These are phyloP conservation scores for Caerostris darwini DNA, from an alignment of 1,140 invertebrate genomes.

Conservation along the genomic window DNA sequence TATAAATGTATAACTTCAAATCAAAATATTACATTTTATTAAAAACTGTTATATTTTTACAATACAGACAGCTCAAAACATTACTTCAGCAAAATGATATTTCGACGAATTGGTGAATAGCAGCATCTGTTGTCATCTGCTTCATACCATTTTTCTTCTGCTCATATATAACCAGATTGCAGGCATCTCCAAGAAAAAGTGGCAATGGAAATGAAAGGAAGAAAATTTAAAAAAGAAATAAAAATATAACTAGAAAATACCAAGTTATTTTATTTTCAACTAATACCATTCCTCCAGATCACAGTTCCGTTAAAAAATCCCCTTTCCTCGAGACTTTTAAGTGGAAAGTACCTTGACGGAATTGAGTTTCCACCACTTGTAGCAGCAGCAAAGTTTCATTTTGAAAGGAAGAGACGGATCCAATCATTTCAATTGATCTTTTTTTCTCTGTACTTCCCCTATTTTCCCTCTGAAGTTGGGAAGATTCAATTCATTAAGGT, in stretches of 20 bases:
- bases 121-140: not conserved
- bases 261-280: constrained; percentile 65
- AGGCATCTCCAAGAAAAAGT: not conserved
- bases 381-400: constrained; percentile 65
- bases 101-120: constrained; percentile 17
- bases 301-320: constrained; percentile 53
- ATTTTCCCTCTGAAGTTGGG: constrained; percentile 13
- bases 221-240: not conserved
- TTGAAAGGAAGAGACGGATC: constrained; percentile 60
- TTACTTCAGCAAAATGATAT: not conserved
- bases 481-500: constrained; percentile 74
- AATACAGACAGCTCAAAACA: no score
- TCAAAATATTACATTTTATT: no score
- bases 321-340: constrained; percentile 58
- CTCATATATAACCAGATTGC: constrained; percentile 28
- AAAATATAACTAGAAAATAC: not conserved
- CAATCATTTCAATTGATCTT: constrained; percentile 75
- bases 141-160: not conserved
- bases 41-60: no score
- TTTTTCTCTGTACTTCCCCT: constrained; percentile 27
- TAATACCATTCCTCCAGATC: constrained; percentile 52
- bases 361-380: constrained; percentile 76
- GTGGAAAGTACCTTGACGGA: constrained; percentile 69
- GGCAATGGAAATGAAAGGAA: not conserved
- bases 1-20: no score